phyloP scores from a whole-genome alignment of 2,888 invertebrate genomes.

The Caenorhabditis uteleia region DNA sequence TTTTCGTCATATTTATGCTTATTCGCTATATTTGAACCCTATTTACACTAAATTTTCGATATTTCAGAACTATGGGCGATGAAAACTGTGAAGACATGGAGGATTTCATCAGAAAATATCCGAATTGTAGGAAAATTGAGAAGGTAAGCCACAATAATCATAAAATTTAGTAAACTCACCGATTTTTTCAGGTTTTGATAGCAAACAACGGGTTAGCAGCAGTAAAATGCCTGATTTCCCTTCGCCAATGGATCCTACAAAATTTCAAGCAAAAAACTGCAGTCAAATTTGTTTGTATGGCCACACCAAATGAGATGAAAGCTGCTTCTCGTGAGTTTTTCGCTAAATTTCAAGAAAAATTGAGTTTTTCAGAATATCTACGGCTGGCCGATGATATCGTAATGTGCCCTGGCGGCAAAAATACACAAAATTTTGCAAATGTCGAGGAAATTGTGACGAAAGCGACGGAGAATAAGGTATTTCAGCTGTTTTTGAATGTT shows the following conservation, averaged over 20 bases:
- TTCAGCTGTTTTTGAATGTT: no score
- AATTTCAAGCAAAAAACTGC: conserved; percentile 8
- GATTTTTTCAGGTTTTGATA: conserved; percentile 29
- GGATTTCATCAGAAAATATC: no score
- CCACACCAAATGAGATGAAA: conserved; percentile 28
- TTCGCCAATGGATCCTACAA: conserved; percentile 23
- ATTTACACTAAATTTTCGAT: no score
- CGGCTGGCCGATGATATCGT: conserved; percentile 99
- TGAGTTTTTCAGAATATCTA: conserved; percentile 84
- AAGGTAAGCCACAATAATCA: background rate
- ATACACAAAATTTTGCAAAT: conserved; percentile 98
- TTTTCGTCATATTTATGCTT: no score
- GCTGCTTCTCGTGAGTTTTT: conserved; percentile 21
- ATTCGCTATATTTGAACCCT: no score
- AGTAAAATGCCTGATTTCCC: conserved; percentile 30
- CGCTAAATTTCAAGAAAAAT: background rate
- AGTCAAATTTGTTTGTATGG: conserved; percentile 30
- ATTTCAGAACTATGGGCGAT: no score
- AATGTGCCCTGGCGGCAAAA: conserved; percentile 93
- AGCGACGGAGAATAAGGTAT: no score
- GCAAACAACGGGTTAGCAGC: conserved; percentile 39
- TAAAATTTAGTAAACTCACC: background rate
- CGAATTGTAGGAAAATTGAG: no score
- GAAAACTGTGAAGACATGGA: no score
- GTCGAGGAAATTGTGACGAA: conserved; percentile 96